Evolutionary conservation across 2,797 vertebrate genomes (phyloP).

Genomic region (Chelidonichthys spinosus): DNA sequence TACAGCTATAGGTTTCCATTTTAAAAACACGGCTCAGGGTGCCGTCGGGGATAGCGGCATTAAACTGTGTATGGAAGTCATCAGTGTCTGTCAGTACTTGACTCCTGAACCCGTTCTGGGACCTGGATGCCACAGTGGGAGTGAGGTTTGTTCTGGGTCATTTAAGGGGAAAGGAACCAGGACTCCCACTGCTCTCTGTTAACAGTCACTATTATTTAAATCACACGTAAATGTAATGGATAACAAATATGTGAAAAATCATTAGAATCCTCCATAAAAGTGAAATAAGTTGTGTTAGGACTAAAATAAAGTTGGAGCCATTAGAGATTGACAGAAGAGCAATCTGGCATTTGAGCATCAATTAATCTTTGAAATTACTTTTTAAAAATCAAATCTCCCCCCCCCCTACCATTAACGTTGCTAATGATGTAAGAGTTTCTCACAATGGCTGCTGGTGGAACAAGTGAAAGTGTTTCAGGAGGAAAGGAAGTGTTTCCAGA

Average conservation of each 20-base stretch:
- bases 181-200: slow-evolving; percentile 14
- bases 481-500: slow-evolving; percentile 1
- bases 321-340: slow-evolving; percentile 43
- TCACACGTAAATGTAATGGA: slow-evolving; percentile 34
- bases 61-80: slow-evolving; percentile 50
- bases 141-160: slow-evolving; percentile 55
- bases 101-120: slow-evolving; percentile 35
- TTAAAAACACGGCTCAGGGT: slow-evolving; percentile 19
- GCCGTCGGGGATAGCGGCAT: slow-evolving; percentile 49
- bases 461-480: slow-evolving; percentile 1
- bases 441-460: slow-evolving; percentile 2
- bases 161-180: slow-evolving; percentile 58
- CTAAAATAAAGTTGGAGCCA: slow-evolving; percentile 27
- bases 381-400: slow-evolving; percentile 23
- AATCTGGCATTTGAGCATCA: slow-evolving; percentile 39
- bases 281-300: slow-evolving; percentile 28
- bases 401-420: slow-evolving; percentile 6
- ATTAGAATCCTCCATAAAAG: slow-evolving; percentile 43
- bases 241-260: slow-evolving; percentile 36
- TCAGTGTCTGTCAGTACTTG: slow-evolving; percentile 40
- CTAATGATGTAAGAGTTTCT: slow-evolving; percentile 17
- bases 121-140: slow-evolving; percentile 35
- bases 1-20: slow-evolving; percentile 16
- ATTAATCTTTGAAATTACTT: slow-evolving; percentile 54
- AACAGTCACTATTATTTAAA: slow-evolving; percentile 52